Evolutionary conservation across 2,113 vertebrate species (phyloP), one percentile per base, ranked within the genome.

Genomic region (Morone chrysops): DNA sequence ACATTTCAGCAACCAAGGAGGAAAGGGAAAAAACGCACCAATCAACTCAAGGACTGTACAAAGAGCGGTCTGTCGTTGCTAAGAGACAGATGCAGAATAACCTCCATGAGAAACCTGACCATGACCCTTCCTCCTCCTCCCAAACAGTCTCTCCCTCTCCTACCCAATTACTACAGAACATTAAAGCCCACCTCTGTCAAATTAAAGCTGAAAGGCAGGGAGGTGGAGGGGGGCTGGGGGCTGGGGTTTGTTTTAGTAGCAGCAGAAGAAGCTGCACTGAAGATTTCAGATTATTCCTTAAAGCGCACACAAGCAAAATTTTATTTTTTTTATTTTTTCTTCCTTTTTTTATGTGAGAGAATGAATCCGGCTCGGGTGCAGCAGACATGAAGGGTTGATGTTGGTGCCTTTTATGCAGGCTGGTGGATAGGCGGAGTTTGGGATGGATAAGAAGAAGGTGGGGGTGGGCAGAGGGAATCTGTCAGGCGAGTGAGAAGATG

Each of bases 81-180:
- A 98, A 96, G 97, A 97, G 96, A 98, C 97, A 96, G 97, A 97
- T 96, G 96, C 96, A 96, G 96, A 95, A 94, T 94, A 98, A 97
- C 96, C 97, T 97, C 96, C 96, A 95, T 94, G 95, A 95, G 96
- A 95, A 96, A 97, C 96, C 93, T 94, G 94, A 96, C 95, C 95
- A 96, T 97, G 97, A 98, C 97, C 97, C 97, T 97, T 96, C 91
- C 82, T 90, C 87, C 88, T 85, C 73, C 91, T 94, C 94, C 94
- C 94, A 94, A 95, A 93, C 95, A 96, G 96, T 89, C 96, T 96
- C 95, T 96, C 96, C 94, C 94, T 94, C 94, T 97, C 96, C 97
- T 96, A 96, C 95, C 90, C 96, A 97, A 97, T 98, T 97, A 97
- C 96, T 95, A 95, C 95, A 92, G 94, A 80, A 90, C 87, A 92